phyloP scores from a whole-genome alignment of 2,888 invertebrate genomes.

The Nomada hirtipes region DNA sequence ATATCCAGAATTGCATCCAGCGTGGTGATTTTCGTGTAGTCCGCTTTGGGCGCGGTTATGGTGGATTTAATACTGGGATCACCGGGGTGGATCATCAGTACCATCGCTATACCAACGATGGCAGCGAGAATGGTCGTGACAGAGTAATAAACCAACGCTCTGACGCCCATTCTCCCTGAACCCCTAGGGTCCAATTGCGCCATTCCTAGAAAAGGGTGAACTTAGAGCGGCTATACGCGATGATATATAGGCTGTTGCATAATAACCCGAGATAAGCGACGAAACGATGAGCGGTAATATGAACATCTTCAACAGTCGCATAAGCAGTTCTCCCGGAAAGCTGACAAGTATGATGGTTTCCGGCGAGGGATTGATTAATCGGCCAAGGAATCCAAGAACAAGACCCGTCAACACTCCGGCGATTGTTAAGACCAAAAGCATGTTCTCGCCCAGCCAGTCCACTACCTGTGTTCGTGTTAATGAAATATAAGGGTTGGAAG shows the following conservation, averaged over 20 bases:
- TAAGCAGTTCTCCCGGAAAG: constrained; percentile 89
- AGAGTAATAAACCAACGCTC: constrained; percentile 88
- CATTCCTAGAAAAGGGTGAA: constrained; percentile 84
- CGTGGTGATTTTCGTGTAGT: constrained; percentile 83
- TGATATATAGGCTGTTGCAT: neutral
- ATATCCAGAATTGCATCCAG: constrained; percentile 87
- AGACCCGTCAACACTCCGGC: constrained; percentile 86
- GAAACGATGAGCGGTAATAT: constrained; percentile 89
- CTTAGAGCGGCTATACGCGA: neutral
- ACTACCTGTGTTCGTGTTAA: constrained; percentile 71
- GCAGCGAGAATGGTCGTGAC: constrained; percentile 88
- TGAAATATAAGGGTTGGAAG: neutral
- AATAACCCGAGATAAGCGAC: constrained; percentile 87
- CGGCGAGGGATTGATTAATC: constrained; percentile 84
- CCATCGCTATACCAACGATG: constrained; percentile 87
- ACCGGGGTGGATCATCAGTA: constrained; percentile 88
- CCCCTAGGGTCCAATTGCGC: constrained; percentile 88
- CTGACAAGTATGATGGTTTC: constrained; percentile 86
- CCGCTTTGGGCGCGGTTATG: constrained; percentile 68
- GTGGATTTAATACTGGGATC: constrained; percentile 84
- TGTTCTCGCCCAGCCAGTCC: constrained; percentile 85
- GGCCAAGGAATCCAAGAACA: constrained; percentile 86
- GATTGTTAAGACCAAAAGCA: constrained; percentile 87
- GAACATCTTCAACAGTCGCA: constrained; percentile 89
- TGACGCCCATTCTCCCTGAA: constrained; percentile 87